Base-by-base conservation (phyloP, 2,888 invertebrate genomes). In the Serrognathus titanus region DNA sequence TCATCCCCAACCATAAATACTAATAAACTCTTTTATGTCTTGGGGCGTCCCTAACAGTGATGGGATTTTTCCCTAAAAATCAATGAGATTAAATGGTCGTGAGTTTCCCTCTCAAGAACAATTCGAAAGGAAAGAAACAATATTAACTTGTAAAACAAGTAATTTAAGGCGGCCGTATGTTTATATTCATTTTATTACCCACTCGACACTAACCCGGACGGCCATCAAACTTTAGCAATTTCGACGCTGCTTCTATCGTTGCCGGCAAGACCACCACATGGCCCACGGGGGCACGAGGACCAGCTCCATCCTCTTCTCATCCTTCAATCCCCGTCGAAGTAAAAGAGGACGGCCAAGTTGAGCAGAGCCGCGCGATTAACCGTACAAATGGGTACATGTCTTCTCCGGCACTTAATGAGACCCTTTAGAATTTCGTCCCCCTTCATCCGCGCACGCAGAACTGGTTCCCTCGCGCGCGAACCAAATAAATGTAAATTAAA, bases 221-320 rank as follows among this genome's bases (percentile, higher is more conserved):
- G 58, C 60, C 60, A 60, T 62, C 62, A 60, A 62, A 62, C 60
- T 62, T 60, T 62, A 51, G 54, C 62, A 60, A 58, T 62, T 62
- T 58, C 53, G 51, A 51, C 54, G 56, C 55, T 54, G 47, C 59
- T 60, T 60, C 51, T 53, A 49, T 51, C 51, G 57, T 52, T 59
- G 24, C 54, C 56, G 50, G 55, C 48, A 43, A 50, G 49, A 51
- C 52, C 52, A 45, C 55, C 20, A 51, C 40, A 53, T 51, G 41
- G 48, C 46, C 57, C 57, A 46, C 31, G 48, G 47, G 49, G 37
- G 55, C 45, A 46, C 36, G 40, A 36, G 38, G 49, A 12, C 40
- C 40, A 16, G 43, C 43, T 43, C 24, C 24, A 50, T 55, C 56
- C 56, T 47, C 39, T 56, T 49, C 45, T 35, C 48, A 39, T 13